Base-by-base conservation (phyloP, 2,888 invertebrate genomes). In the Lutraria lutraria region DNA sequence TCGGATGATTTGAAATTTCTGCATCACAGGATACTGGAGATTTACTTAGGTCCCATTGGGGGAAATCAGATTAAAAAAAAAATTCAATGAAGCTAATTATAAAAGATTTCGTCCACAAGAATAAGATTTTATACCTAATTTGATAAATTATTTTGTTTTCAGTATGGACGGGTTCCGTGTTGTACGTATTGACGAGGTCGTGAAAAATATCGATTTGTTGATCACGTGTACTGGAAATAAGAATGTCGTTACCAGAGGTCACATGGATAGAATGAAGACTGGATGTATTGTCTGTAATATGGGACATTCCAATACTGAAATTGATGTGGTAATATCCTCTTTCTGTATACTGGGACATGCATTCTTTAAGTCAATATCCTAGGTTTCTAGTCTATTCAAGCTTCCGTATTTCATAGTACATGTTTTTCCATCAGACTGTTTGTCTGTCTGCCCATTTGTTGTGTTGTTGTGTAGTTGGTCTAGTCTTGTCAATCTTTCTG, bases 251-350 rank as follows among this genome's bases (percentile, higher is more conserved):
- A 98, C 98, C 0, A 97, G 98, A 34, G 97, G 98, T 86, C 99
- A 99, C 97, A 98, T 99, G 96, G 96, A 98, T 87, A 97, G 98
- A 94, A 99, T 99, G 99, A 98, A 98, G 93, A 98, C 99, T 96
- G 99, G 99, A 97, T 98, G 98, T 85, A 99, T 99, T 96, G 98
- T 99, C 86, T 99, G 99, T 97, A 99, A 99, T 96, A 99, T 99
- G 97, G 99, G 99, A 8, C 99, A 99, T 97, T 99, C 99, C 96
- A 99, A 99, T 97, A 99, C 98, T 96, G 99, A 99, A 97, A 98
- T 99, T 94, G 98, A 99, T 97, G 99, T 99, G 93, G 98, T 98
- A 92, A 93, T 96, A 93, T 68, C 31, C 0, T 0, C 31, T 15
- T 63, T 25, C 10, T 63, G 63, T 63, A n/a, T 25, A 2, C 63